Conservation (phyloP, 2,888 invertebrate species). For the Phragmatobia fuliginosa region DNA sequence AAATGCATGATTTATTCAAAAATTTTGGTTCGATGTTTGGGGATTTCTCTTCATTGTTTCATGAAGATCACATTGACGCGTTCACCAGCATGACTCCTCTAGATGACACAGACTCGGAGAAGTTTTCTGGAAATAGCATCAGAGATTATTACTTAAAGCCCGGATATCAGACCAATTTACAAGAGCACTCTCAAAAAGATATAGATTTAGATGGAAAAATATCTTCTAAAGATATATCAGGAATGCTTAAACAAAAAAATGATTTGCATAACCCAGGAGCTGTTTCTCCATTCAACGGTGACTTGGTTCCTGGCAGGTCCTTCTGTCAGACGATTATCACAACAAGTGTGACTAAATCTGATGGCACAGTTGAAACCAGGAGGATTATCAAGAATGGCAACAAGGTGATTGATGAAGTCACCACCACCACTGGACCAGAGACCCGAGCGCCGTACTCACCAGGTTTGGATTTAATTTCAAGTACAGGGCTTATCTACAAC, state of each 20-base stretch:
- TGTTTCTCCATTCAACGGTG: conserved; percentile 64
- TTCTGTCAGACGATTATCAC: conserved; percentile 81
- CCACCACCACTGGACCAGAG: conserved; percentile 60
- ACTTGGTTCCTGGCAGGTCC: conserved; percentile 69
- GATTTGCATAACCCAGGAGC: conserved; percentile 45
- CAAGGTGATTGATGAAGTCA: conserved; percentile 75
- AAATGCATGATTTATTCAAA: conserved; percentile 76
- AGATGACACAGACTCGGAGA: conserved; percentile 52
- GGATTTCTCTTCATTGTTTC: conserved; percentile 69
- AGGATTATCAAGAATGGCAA: conserved; percentile 78
- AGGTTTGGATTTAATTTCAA: conserved; percentile 61
- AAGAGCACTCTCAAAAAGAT: conserved; percentile 65
- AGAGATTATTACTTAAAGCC: conserved; percentile 81
- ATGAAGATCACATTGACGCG: conserved; percentile 59
- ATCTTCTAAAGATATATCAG: conserved; percentile 78
- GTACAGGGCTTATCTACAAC: conserved; percentile 60
- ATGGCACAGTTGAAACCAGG: conserved; percentile 76
- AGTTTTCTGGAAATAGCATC: conserved; percentile 64
- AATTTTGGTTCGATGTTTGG: conserved; percentile 74
- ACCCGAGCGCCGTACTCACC: conserved; percentile 51
- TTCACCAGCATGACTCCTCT: conserved; percentile 49
- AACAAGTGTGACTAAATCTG: conserved; percentile 77
- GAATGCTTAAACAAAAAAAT: conserved; percentile 71
- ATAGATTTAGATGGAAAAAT: conserved; percentile 79
- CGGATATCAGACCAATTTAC: conserved; percentile 66